Percentiles rank a stretch among this genome's conserved stretches.
Evolutionary conservation across 2,797 vertebrate species (phyloP).

Genomic region (Podarcis siculus): DNA sequence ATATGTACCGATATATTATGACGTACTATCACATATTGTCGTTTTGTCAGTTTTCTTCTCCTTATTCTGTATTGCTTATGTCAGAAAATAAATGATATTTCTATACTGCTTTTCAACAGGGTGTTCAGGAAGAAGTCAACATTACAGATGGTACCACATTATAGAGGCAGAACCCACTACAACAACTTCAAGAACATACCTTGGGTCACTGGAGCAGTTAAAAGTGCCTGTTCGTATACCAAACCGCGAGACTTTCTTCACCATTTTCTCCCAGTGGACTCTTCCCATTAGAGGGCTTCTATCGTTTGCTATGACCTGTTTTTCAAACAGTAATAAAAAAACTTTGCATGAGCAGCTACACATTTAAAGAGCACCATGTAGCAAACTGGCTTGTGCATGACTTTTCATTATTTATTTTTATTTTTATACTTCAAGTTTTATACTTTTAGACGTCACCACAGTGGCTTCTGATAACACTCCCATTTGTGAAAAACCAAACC

Average conservation of each 20-base stretch:
- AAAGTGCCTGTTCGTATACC: slow-evolving; percentile 97
- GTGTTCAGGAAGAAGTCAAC: not conserved
- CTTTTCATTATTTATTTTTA: not conserved
- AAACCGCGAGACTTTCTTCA: slow-evolving; percentile 96
- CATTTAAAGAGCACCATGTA: not conserved
- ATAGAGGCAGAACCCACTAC: not conserved
- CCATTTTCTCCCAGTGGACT: slow-evolving; percentile 95
- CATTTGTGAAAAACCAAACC: not conserved
- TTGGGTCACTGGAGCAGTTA: slow-evolving; percentile 95
- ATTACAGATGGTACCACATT: not conserved
- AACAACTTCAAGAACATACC: slow-evolving; percentile 77
- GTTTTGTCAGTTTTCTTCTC: not conserved
- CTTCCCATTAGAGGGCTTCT: slow-evolving; percentile 90
- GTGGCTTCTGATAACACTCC: not conserved
- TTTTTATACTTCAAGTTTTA: not conserved
- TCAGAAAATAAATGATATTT: not conserved
- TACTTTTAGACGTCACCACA: not conserved
- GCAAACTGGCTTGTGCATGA: not conserved
- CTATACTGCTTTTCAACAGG: not conserved
- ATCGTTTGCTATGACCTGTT: slow-evolving; percentile 91
- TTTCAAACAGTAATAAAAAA: slow-evolving; percentile 41
- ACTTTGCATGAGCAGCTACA: slow-evolving; percentile 1
- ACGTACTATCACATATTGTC: not conserved
- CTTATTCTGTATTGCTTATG: not conserved
- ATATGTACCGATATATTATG: too few species aligned